Evolutionary conservation across 2,797 vertebrate genomes (phyloP), one percentile per base, ranked within the genome.

Genomic region (Hoplostethus mediterraneus): DNA sequence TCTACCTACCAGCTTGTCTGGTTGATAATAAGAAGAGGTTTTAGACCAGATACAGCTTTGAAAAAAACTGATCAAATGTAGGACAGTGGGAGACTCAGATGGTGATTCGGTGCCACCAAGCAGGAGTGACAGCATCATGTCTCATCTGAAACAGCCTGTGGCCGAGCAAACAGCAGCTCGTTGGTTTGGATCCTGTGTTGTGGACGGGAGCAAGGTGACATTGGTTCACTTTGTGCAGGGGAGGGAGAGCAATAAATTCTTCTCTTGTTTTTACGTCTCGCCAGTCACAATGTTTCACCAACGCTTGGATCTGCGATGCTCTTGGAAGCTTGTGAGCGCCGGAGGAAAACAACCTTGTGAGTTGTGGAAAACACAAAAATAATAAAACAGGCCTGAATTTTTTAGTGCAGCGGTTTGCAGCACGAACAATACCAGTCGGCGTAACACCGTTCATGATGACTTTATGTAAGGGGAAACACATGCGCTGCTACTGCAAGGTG

Each of bases 111-210:
- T 30, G 76, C 73, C 80, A 67, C 67, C 48, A 67, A 75, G 66
- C 62, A 7, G 59, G 53, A 79, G 69, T 84, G 84, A 86, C 84
- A 64, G 77, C 71, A 75, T 77, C 72, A 53, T 83, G 80, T 75
- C 67, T 88, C 84, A 82, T 83, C 74, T 25, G 73, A 79, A 67
- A 55, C 79, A n/a, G 80, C 69, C 87, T 75, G 81, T 69, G 74
- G 80, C 76, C 73, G 79, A 81, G 77, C 87, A 83, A 83, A 81
- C 82, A 75, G 74, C 77, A 71, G 69, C 74, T 83, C 80, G 75
- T 71, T 48, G 17, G 55, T 63, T 71, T 63, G 33, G 62, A 82
- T 49, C 1, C 53, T 59, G 71, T 51, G 71, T 51, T 63, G 64
- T 64, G 44, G 51, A 44, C 5, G 58, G 47, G 33, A 45, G 64